Evolutionary conservation across 1,140 invertebrate species (phyloP), one percentile per base, ranked within the genome.

Genomic region (Anagrus nilaparvatae): DNA sequence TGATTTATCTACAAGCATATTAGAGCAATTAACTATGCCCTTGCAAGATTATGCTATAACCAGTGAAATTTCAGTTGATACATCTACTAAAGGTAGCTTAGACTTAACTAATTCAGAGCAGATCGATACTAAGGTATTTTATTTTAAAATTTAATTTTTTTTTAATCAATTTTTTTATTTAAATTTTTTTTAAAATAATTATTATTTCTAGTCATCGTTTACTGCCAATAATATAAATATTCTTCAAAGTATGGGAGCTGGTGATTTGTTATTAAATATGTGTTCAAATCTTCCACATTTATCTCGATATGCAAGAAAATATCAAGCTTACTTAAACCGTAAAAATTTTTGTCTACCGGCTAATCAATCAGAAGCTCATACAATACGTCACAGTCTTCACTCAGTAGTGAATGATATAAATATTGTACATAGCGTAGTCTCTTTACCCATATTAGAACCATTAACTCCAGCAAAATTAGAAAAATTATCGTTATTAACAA

Each of bases 381-480:
- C 77, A 40, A 73, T 85, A 58, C 77, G 76, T 59, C 73, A 72
- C 49, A 91, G 84, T 51, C 72, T 85, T 34, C 80, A 84, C 52
- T 75, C 77, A 41, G 69, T 90, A 21, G 74, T 88, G 17, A 81
- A 82, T 47, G 91, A 95, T 56, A 79, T 93, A 29, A 81, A 79
- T 31, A 79, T 92, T 32, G 79, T 89, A 25, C 82, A 80, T 54
- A 79, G 81, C 49, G 86, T 87, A 2, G 72, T 93, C 42, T 84
- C 83, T 12, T 62, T 95, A 40, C 90, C 88, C 2, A 78, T 91
- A 40, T 60, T 93, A 18, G 90, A 95, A 63, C 90, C 90, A 0
- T 69, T 95, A 32, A 90, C 82, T 5, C 72, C 81, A 0, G 76
- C 75, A 4, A 80, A 88, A 54, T 74, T 95, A 35, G 76, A 82